Evolutionary conservation across 2,888 invertebrate species (phyloP).

Genomic region (Halictus quadricinctus): DNA sequence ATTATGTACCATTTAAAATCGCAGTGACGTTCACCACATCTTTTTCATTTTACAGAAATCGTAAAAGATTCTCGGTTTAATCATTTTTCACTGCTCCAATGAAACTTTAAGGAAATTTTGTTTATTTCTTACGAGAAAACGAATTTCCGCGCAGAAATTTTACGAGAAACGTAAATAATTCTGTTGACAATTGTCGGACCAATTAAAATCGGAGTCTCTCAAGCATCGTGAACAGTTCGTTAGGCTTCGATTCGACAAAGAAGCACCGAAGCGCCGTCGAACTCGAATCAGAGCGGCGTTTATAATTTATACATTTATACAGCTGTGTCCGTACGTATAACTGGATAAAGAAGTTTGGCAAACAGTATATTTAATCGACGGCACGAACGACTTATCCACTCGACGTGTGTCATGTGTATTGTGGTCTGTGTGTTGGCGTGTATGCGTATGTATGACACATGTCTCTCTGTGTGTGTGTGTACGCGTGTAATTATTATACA

Average conservation of each 20-base stretch:
- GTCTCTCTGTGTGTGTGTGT: conserved; percentile 9
- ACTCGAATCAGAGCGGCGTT: conserved; percentile 31
- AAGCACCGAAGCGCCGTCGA: neutral
- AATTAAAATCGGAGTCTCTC: neutral
- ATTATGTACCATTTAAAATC: neutral
- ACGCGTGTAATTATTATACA: conserved; percentile 48
- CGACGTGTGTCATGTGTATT: conserved; percentile 37
- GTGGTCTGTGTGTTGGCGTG: neutral
- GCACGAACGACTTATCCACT: conserved; percentile 50
- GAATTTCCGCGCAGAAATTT: neutral
- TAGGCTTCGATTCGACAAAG: conserved; percentile 7
- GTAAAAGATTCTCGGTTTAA: neutral
- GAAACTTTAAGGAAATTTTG: neutral
- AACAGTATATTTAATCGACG: conserved; percentile 60
- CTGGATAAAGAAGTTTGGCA: conserved; percentile 60
- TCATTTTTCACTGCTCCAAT: neutral
- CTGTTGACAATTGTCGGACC: neutral
- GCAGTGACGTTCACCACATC: neutral
- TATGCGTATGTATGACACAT: neutral
- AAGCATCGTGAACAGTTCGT: neutral
- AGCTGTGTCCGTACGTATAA: conserved; percentile 45
- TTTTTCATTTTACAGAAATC: neutral
- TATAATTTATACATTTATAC: conserved; percentile 57
- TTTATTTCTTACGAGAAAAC: neutral
- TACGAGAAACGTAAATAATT: too few relatives aligned